Conservation (phyloP, 2,113 vertebrate genomes). For the Clupea harengus region DNA sequence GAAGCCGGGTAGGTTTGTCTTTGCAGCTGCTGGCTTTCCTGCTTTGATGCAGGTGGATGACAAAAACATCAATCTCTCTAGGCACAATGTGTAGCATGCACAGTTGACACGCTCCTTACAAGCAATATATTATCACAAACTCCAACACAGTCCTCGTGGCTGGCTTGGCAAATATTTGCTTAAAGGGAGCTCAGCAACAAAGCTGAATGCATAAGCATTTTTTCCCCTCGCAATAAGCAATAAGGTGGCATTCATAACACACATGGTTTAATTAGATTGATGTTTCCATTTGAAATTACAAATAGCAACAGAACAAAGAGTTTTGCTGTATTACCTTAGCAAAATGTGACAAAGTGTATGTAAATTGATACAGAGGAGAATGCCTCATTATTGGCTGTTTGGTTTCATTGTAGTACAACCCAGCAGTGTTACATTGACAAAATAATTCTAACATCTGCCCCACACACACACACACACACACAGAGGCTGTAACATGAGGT, state of each 20-base stretch:
- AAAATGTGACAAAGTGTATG: conserved; percentile 36
- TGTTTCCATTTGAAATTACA: conserved; percentile 31
- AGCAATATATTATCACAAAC: conserved; percentile 70
- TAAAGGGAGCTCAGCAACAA: conserved; percentile 55
- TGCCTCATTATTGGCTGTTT: conserved; percentile 21
- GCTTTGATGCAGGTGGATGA: conserved; percentile 81
- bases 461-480: background rate
- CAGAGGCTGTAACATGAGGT: background rate
- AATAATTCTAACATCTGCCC: background rate
- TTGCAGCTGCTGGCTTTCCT: conserved; percentile 70
- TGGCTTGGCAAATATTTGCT: conserved; percentile 48
- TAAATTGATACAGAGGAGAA: conserved; percentile 28
- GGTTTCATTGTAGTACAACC: conserved; percentile 1
- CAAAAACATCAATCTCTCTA: conserved; percentile 80
- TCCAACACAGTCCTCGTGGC: conserved; percentile 52
- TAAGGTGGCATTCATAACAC: conserved; percentile 44
- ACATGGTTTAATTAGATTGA: conserved; percentile 48
- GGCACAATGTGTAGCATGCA: conserved; percentile 73
- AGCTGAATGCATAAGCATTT: conserved; percentile 46
- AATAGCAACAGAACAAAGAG: conserved; percentile 13
- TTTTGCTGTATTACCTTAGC: conserved; percentile 2
- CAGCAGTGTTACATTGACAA: conserved; percentile 4
- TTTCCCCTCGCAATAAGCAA: conserved; percentile 13
- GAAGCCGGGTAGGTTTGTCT: conserved; percentile 72
- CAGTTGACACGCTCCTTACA: conserved; percentile 66